Conservation (phyloP, 2,888 invertebrate species). For the Bellardia bayeri region DNA sequence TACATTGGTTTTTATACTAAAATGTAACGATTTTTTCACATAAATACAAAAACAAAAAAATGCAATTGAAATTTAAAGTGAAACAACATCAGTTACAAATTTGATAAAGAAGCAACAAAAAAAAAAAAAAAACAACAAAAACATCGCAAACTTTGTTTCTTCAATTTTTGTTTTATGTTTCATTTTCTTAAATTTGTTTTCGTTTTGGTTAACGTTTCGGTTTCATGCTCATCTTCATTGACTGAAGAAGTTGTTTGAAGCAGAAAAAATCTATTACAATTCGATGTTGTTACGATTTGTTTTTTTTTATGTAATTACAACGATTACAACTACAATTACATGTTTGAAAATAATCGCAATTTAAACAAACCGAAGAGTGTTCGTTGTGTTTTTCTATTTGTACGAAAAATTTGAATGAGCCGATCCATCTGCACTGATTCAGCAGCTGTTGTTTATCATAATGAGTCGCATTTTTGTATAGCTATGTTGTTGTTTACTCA, state of each 20-base stretch:
- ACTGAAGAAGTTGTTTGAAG: conserved; percentile 21
- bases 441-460: not conserved
- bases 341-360: not conserved
- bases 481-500: not conserved
- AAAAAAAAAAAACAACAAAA: conserved; percentile 22
- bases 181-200: conserved; percentile 36
- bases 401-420: not conserved
- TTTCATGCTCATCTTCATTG: conserved; percentile 61
- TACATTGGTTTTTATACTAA: conserved; percentile 82
- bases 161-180: conserved; percentile 37
- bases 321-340: not conserved
- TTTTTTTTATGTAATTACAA: conserved; percentile 13
- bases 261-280: conserved; percentile 67
- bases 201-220: conserved; percentile 46
- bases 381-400: not conserved
- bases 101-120: conserved; percentile 31
- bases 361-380: conserved; percentile 1
- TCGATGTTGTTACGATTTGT: not conserved
- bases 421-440: not conserved
- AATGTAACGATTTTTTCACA: conserved; percentile 69
- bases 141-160: conserved; percentile 62
- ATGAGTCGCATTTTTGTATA: not conserved
- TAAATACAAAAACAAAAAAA: conserved; percentile 41
- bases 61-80: conserved; percentile 54
- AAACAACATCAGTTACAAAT: conserved; percentile 57